Base-by-base conservation (phyloP, 1,140 invertebrate species). In the Himalopsyche phryganea region DNA sequence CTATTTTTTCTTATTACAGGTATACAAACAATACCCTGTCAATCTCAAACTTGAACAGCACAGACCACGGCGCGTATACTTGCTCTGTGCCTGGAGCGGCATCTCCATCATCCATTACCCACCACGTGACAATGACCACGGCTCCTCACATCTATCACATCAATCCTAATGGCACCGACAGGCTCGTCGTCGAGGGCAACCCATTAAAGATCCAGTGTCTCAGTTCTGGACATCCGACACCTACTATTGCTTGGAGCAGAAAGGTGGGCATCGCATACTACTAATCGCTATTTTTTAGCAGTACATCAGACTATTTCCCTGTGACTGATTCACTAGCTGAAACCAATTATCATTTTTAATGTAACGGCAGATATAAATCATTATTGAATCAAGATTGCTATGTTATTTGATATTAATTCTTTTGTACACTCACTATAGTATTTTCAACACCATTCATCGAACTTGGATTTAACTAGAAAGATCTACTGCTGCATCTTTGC, bases 241-340 rank as follows among this genome's bases (percentile, higher is more conserved):
- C 63, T 0, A 45, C 1, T 9, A 44, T 65, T 15, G 50, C 38
- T 17, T 65, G 63, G 63, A 58, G 50, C 50, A 50, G 14, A 32
- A 51, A 32, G 44, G 63, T 65, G 44, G 19, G 10, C 3, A 28
- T 9, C 23, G 9, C 3, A 28, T 9, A 28, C 23, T n/a, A n/a
- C n/a, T n/a, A n/a, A n/a, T n/a, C n/a, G n/a, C n/a, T n/a, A n/a
- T n/a, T n/a, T n/a, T n/a, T n/a, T n/a, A n/a, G n/a, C n/a, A n/a
- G n/a, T n/a, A n/a, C n/a, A n/a, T n/a, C n/a, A n/a, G n/a, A n/a
- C n/a, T n/a, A n/a, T n/a, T n/a, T n/a, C n/a, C n/a, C n/a, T n/a
- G n/a, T n/a, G n/a, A n/a, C n/a, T n/a, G n/a, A n/a, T n/a, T n/a
- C n/a, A n/a, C n/a, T n/a, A n/a, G n/a, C n/a, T n/a, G n/a, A n/a